phyloP scores from a whole-genome alignment of 1,140 invertebrate genomes.

The Leucophenga varia region DNA sequence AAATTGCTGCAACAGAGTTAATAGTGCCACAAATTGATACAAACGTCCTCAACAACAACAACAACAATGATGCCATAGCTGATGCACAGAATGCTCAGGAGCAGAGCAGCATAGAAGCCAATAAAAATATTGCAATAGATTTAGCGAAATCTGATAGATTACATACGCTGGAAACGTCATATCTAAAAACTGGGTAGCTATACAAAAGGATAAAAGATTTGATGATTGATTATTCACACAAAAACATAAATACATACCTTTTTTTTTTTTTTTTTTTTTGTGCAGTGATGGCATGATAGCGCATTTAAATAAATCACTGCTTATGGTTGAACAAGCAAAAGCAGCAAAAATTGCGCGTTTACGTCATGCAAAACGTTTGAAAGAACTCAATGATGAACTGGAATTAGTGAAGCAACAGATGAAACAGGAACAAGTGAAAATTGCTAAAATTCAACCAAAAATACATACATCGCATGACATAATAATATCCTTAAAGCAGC shows the following conservation, averaged over 20 bases:
- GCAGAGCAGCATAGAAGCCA: slow-evolving; percentile 27
- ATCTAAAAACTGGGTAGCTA: slow-evolving; percentile 42
- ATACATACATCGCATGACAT: slow-evolving; percentile 44
- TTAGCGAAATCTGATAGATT: slow-evolving; percentile 6
- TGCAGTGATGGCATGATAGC: slow-evolving; percentile 33
- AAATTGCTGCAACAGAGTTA: too few species aligned
- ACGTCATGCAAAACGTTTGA: slow-evolving; percentile 29
- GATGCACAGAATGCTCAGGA: too few species aligned
- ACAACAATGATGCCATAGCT: too few species aligned
- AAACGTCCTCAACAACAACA: too few species aligned
- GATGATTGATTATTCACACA: too few species aligned
- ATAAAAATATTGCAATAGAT: too few species aligned
- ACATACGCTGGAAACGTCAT: slow-evolving; percentile 35
- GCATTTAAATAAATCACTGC: slow-evolving; percentile 39
- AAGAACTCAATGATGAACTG: slow-evolving; percentile 39
- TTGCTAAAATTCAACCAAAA: slow-evolving; percentile 38
- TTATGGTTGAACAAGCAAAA: slow-evolving; percentile 39
- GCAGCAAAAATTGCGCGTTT: slow-evolving; percentile 34
- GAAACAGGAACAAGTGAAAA: slow-evolving; percentile 35
- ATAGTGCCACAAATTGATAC: too few species aligned
- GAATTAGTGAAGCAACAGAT: slow-evolving; percentile 28
- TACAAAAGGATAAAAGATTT: not conserved
- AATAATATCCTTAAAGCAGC: slow-evolving; percentile 41
- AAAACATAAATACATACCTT: too few species aligned
- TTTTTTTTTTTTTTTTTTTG: slow-evolving; percentile 2